Evolutionary conservation across 2,888 invertebrate species (phyloP), one percentile per base, ranked within the genome.

Genomic region (Limenitis camilla): DNA sequence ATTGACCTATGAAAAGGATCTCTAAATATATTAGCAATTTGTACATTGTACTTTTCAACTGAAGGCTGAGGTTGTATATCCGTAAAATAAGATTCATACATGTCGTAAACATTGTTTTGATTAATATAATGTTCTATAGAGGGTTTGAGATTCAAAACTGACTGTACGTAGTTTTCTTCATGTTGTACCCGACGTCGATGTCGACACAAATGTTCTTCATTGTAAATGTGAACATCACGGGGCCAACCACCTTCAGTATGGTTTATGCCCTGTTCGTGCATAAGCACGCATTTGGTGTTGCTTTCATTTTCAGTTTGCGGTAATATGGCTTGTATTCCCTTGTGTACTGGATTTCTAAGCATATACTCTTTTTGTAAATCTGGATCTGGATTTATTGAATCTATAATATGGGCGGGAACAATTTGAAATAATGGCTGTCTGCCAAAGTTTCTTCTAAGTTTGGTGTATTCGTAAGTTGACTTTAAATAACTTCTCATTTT

Each of bases 221-320:
- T 91, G 42, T 84, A 76, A 53, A 81, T 74, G 59, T 91, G 90
- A 7, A 92, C 82, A 60, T 96, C 95, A 66, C 92, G 92, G 1
- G 95, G 94, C 95, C 95, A 96, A 11, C 95, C 95, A 55, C 95
- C 95, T 76, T 95, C 95, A 9, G 83, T 85, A 72, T 96, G 95
- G 62, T 90, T 90, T 70, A 95, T 89, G 7, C 93, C 92, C 56
- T 87, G 86, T n/a, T 84, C 81, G 51, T 81, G 85, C 65, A 88
- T 89, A 63, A 88, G 88, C 56, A 91, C 85, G 61, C 88, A 88
- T 53, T 74, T 71, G 49, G 93, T 93, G 69, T 93, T 93, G 29
- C 90, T 84, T 63, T 89, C 85, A 59, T 89, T 85, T 61, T 75
- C 73, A 32, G 89, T 81, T 66, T 81, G 82, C 32, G 76, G 71